These are phyloP conservation scores for Dynastes tityus DNA, from an alignment of 2,888 invertebrate species.

Conservation along the genomic window DNA sequence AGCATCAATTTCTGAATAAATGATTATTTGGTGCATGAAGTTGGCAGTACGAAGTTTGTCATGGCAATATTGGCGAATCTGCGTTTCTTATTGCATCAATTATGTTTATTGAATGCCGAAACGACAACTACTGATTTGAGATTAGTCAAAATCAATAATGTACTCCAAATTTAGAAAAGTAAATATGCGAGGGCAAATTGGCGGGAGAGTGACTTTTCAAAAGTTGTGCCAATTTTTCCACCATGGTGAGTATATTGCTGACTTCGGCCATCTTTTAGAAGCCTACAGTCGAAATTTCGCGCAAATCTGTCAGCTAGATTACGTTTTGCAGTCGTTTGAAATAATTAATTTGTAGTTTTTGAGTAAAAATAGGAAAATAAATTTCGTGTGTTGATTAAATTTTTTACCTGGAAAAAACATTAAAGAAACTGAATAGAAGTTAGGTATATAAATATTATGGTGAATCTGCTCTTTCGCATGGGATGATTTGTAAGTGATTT, in stretches of 20 bases:
- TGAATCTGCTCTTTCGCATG: not conserved
- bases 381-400: constrained; percentile 2
- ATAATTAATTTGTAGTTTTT: not conserved
- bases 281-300: not conserved
- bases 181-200: not conserved
- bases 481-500: not conserved
- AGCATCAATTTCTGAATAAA: too few species aligned
- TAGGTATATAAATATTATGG: not conserved
- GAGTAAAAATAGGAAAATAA: not conserved
- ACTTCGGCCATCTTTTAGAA: not conserved
- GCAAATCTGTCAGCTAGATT: not conserved
- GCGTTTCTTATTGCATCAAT: too few species aligned
- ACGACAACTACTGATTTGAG: too few species aligned
- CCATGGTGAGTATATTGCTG: not conserved
- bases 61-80: too few species aligned
- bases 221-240: not conserved
- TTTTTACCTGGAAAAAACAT: not conserved
- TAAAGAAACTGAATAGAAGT: not conserved
- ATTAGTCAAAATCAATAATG: too few species aligned
- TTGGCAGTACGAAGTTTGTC: too few species aligned
- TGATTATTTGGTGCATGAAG: too few species aligned
- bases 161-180: too few species aligned
- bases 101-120: too few species aligned
- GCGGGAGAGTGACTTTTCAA: not conserved
- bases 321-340: too few species aligned